Evolutionary conservation across 2,113 vertebrate species (phyloP), one percentile per base, ranked within the genome.

Genomic region (Epinephelus fuscoguttatus): DNA sequence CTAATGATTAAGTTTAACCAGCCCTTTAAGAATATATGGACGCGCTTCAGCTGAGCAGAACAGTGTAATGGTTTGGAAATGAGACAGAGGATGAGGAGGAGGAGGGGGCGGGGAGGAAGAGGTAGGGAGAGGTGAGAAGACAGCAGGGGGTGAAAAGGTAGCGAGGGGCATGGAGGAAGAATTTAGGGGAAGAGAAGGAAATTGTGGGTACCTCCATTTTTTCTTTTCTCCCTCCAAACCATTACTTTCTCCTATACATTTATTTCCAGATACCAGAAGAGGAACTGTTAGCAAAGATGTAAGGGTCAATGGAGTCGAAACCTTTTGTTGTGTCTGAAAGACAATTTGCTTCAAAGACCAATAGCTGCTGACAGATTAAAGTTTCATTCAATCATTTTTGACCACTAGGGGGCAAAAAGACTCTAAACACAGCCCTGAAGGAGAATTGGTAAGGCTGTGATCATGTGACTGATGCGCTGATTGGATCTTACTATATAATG

Each of bases 1-100:
- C 96, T 97, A 96, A 97, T 98, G 96, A 99, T 99, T 97, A 97
- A 97, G 97, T 98, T 97, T 97, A 99, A 97, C 96, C 96, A 96
- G 96, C 96, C 97, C 96, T 98, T 97, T 96, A 98, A 98, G 97
- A 98, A 97, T 97, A 98, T 97, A 97, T 96, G 96, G 97, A 97
- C 95, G 92, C 95, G 96, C 96, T 97, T 96, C 94, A 92, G 95
- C 92, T 96, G 96, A 97, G 97, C 96, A 96, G 96, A 97, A 97
- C 96, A 92, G 95, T 94, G 95, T 97, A 97, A 97, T 98, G 96
- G 95, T 96, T 97, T 97, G 96, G 96, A 96, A 96, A 97, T 97
- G 93, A 97, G 96, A 93, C 74, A 70, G 69, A 75, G 25, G 30
- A 73, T 6, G 50, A 49, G 83, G 81, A 61, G 85, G 82, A 94